Evolutionary conservation across 1,140 invertebrate genomes (phyloP).

Genomic region (Solen grandis): DNA sequence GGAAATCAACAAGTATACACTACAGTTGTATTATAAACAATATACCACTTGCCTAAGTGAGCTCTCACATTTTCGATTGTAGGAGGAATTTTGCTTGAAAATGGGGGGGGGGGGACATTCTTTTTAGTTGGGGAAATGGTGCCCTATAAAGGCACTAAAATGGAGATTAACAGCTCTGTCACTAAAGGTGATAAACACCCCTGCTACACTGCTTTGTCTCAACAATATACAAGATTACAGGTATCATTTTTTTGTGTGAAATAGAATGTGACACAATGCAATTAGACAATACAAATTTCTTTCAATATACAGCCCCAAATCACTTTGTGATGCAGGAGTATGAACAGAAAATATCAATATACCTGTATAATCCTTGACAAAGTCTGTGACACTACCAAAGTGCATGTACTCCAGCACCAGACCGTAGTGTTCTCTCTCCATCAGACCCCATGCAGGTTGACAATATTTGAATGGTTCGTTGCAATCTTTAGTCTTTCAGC

Average conservation of each 20-base stretch:
- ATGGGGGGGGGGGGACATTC: no score
- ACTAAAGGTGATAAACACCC: neutral
- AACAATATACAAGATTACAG: neutral
- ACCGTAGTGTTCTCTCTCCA: conserved; percentile 62
- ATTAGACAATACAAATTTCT: neutral
- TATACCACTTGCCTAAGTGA: neutral
- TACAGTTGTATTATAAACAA: no score
- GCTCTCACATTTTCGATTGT: no score
- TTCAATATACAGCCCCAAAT: neutral
- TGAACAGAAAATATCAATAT: neutral
- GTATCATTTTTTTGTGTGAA: neutral
- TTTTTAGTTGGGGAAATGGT: no score
- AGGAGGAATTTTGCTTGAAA: no score
- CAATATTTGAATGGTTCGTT: conserved; percentile 57
- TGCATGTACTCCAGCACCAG: conserved; percentile 68
- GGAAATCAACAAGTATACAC: no score
- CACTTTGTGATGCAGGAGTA: neutral
- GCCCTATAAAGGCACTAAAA: no score
- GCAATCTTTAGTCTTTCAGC: conserved; percentile 52
- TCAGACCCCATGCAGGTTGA: conserved; percentile 61
- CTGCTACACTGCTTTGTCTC: neutral
- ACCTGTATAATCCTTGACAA: conserved; percentile 58
- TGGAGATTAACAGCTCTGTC: neutral
- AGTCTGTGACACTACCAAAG: conserved; percentile 59
- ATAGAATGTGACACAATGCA: neutral